Conservation (phyloP, 2,888 invertebrate species). For the Diplazon laetatorius region DNA sequence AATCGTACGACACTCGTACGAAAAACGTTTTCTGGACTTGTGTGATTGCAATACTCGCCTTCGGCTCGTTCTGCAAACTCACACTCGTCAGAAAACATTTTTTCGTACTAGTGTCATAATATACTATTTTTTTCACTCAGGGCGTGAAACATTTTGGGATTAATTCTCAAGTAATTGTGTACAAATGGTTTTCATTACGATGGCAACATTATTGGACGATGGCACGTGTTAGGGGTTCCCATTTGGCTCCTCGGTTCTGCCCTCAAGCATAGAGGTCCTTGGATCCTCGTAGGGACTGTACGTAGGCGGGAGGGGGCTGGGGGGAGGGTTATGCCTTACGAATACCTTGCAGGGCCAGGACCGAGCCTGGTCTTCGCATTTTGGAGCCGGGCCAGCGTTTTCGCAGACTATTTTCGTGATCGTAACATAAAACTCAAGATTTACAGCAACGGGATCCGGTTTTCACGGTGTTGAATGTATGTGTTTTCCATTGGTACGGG, state of each 20-base stretch:
- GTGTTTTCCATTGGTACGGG: slow-evolving; percentile 68
- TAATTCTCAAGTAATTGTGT: background rate
- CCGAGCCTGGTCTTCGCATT: slow-evolving; percentile 25
- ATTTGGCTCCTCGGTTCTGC: background rate
- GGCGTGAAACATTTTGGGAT: too few relatives aligned
- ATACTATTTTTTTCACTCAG: too few relatives aligned
- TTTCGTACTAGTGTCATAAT: too few relatives aligned
- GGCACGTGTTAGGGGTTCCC: background rate
- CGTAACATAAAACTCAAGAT: slow-evolving; percentile 75
- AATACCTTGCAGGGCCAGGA: slow-evolving; percentile 38
- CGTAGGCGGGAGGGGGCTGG: too few relatives aligned
- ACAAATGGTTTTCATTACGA: background rate
- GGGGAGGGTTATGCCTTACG: slow-evolving; percentile 18
- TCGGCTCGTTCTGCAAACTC: too few relatives aligned
- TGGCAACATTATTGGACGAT: background rate
- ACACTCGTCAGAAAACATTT: too few relatives aligned
- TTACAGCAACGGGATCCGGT: slow-evolving; percentile 69
- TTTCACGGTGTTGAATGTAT: slow-evolving; percentile 67
- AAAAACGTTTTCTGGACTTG: too few relatives aligned
- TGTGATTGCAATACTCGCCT: too few relatives aligned
- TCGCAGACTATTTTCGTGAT: slow-evolving; percentile 72
- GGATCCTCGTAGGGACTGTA: slow-evolving; percentile 3
- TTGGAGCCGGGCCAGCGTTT: slow-evolving; percentile 71
- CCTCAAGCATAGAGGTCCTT: slow-evolving; percentile 8
- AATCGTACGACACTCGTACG: too few relatives aligned